These are phyloP conservation scores for Myanophis thanlyinensis DNA, from an alignment of 2,113 vertebrate species.

Conservation along the genomic window DNA sequence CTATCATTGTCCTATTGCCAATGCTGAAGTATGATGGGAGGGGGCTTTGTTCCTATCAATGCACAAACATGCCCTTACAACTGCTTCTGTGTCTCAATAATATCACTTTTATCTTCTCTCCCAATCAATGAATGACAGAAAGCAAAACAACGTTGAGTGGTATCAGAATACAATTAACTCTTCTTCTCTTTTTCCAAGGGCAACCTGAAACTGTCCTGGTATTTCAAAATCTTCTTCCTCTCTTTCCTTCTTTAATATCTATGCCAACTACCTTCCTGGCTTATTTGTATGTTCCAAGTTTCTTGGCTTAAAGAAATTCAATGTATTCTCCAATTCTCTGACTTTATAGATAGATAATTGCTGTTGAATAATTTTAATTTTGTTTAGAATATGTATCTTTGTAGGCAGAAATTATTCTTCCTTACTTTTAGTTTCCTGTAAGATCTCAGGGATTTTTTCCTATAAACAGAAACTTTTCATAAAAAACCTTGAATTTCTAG, in stretches of 20 bases:
- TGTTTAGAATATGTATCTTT: neutral
- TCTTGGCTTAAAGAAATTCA: neutral
- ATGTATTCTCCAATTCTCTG: neutral
- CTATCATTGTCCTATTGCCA: too few relatives aligned
- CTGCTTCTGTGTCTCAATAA: too few relatives aligned
- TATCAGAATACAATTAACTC: too few relatives aligned
- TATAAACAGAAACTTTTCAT: neutral
- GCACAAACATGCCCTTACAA: too few relatives aligned
- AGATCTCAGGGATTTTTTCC: neutral
- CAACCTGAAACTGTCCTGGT: neutral
- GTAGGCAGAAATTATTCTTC: neutral
- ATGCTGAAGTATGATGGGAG: too few relatives aligned
- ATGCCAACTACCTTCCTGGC: neutral
- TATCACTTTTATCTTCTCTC: too few relatives aligned
- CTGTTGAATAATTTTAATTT: too few relatives aligned
- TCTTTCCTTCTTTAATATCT: neutral
- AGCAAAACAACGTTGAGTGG: too few relatives aligned
- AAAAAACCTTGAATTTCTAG: neutral
- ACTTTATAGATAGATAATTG: neutral
- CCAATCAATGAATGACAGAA: too few relatives aligned
- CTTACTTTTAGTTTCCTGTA: neutral
- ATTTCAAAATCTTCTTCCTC: neutral
- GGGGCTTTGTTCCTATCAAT: too few relatives aligned
- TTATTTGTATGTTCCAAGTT: neutral
- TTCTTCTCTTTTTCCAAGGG: too few relatives aligned